These are phyloP conservation scores for Microtus montanus DNA, from an alignment of 2,113 vertebrate species.

Conservation along the genomic window DNA sequence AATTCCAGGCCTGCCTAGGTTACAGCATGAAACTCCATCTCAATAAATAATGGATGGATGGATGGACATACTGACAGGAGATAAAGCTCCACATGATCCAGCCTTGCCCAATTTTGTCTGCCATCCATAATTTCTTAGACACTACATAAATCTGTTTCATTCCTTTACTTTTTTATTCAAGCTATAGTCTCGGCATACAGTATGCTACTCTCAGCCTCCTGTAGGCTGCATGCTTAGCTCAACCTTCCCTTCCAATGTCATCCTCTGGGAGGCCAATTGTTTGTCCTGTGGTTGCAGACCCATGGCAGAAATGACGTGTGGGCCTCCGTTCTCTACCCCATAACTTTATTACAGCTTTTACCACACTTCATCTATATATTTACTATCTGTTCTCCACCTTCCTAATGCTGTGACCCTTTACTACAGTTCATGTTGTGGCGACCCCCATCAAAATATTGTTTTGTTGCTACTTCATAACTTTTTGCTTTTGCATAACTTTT, in stretches of 20 bases:
- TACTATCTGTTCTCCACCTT: not conserved
- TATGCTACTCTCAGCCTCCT: not conserved
- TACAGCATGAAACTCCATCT: not conserved
- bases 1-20: not conserved
- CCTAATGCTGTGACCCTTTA: not conserved
- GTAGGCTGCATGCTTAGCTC: not conserved
- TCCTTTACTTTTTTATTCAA: conserved; percentile 27
- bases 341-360: not conserved
- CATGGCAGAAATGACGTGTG: not conserved
- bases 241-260: conserved; percentile 16
- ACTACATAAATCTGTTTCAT: conserved; percentile 21
- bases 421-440: not conserved
- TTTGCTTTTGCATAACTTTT: not conserved
- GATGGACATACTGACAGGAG: not conserved
- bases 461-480: not conserved
- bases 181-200: not conserved
- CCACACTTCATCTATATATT: not conserved
- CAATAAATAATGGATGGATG: not conserved
- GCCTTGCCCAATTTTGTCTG: not conserved
- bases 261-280: not conserved
- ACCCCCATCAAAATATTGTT: not conserved
- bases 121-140: not conserved
- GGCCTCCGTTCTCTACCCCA: not conserved
- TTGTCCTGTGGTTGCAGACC: not conserved
- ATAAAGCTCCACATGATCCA: not conserved